Evolutionary conservation across 2,797 vertebrate genomes (phyloP), one percentile per base, ranked within the genome.

Genomic region (Acomys russatus): DNA sequence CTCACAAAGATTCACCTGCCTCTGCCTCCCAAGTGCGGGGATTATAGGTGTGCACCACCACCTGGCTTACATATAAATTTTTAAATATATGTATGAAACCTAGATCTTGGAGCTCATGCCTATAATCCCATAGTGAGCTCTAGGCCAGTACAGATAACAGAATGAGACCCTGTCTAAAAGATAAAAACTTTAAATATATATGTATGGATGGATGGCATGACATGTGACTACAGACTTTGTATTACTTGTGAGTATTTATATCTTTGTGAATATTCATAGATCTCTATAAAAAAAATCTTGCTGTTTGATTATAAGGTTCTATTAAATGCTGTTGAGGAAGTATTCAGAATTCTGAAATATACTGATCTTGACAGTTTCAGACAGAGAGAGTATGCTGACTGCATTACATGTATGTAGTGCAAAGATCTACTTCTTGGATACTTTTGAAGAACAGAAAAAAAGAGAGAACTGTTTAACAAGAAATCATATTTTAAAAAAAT

Each of bases 261-360:
- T 33, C 63, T 85, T 68, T 66, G 33, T 70, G 20, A 86, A n/a
- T 70, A 70, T 1, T 95, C 9, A 95, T 54, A 87, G 63, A 79
- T 79, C 87, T 94, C 51, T 88, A 92, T 3, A 92, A 70, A 95
- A 94, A 96, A 95, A 94, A 96, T 89, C 77, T 54, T 59, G 14
- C 8, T 94, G 28, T 95, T 66, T 95, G n/a, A 88, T 84, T 87
- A 74, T 9, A 90, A 44, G 9, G 70, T 71, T 25, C 77, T 93
- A 25, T 9, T 71, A 63, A 94, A 95, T 44, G 90, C 86, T 95
- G 20, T 8, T 61, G 28, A 20, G 28, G 6, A 95, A 93, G 73
- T 88, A 74, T 38, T 95, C 7, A 70, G 35, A 90, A 96, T 93
- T 97, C 59, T 88, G 77, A 89, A 93, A 97, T 83, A 91, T 2